Evolutionary conservation across 2,797 vertebrate genomes (phyloP).

Genomic region (Molossus molossus): DNA sequence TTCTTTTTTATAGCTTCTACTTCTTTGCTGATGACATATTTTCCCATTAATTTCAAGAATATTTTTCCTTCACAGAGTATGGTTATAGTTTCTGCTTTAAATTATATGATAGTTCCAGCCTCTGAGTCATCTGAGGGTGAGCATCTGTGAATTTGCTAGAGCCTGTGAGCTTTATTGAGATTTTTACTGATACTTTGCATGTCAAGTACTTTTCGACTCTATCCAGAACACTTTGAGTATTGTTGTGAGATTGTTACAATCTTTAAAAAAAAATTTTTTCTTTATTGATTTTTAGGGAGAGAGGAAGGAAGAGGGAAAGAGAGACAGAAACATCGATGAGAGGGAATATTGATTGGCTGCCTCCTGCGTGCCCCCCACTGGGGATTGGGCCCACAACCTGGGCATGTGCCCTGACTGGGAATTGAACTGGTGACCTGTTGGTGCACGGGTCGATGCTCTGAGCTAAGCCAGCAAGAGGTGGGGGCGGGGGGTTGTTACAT

Average conservation of each 20-base stretch:
- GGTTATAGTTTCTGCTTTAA: slow-evolving; percentile 1
- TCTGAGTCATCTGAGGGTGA: neutral
- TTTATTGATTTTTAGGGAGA: no score
- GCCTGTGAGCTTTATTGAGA: neutral
- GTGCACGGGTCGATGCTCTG: no score
- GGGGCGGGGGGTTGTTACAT: neutral
- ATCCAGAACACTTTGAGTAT: neutral
- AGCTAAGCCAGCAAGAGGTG: no score
- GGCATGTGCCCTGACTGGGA: no score
- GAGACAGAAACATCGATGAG: no score
- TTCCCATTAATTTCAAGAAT: neutral
- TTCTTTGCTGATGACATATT: neutral
- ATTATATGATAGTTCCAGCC: neutral
- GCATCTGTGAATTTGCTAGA: neutral
- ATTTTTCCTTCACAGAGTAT: neutral
- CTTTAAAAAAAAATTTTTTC: no score
- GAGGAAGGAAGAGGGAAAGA: no score
- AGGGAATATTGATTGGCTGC: no score
- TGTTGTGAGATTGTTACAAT: neutral
- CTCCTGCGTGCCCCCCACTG: no score
- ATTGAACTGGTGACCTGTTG: no score
- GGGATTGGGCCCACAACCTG: no score
- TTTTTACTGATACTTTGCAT: neutral
- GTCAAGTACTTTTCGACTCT: neutral
- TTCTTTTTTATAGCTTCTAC: neutral